Base-by-base conservation (phyloP, 2,113 vertebrate genomes). In the Paraplagusia blochii region DNA sequence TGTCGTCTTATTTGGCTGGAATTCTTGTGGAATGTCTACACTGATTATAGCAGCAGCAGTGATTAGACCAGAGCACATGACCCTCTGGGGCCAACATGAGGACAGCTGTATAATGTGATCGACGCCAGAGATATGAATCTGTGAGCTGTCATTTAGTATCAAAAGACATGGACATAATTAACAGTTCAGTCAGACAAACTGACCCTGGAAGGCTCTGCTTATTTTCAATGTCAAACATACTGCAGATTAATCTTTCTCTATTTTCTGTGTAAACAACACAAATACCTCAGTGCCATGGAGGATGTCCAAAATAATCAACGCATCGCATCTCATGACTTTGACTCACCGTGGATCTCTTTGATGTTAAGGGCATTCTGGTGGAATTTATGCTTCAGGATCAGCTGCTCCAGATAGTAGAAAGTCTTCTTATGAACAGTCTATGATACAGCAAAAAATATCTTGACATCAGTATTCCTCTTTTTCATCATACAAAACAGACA, bases 391-490 rank as follows among this genome's bases (percentile, higher is more conserved):
- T 98, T 99, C 49, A 99, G 88, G 86, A 99, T 96, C 84, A 97
- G 87, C 81, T 99, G 96, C 67, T 99, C 96, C 83, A 99, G 79
- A 71, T 99, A 99, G 81, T 90, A 99, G 85, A 99, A 99, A 0
- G 96, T 99, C 86, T 99, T 99, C 84, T 98, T 99, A 87, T 99
- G 96, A 56, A 84, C 44, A 15, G 95, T 96, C 97, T 99, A 77
- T 76, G 53, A 29, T 29, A 29, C 22, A 29, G 2, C 22, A 18
- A 50, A 63, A 33, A 52, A 42, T 4, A 14, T n/a, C 11, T 43
- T 14, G 22, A 19, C 12, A 57, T 50, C 11, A 51, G 11, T 4
- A 48, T 16, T 1, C 22, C n/a, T 19, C 58, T 8, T 1, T 52
- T 8, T 62, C 10, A 46, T 16, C 5, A 47, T 5, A 45, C 11